These are phyloP conservation scores for Ptychadena robeensis DNA, from an alignment of 2,797 vertebrate genomes.

Conservation along the genomic window DNA sequence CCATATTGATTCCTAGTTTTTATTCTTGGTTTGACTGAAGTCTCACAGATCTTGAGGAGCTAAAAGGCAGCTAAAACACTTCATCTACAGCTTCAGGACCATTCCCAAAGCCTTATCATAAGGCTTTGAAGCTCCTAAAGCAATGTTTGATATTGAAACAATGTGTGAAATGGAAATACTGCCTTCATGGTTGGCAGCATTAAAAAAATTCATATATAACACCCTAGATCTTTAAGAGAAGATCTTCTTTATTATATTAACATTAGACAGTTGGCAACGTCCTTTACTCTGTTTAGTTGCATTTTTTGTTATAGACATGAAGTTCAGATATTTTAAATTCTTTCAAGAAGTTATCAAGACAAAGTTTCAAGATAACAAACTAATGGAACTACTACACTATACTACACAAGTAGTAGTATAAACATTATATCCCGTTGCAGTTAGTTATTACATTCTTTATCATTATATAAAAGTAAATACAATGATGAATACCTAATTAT, in stretches of 20 bases:
- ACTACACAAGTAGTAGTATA: no score
- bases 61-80: not conserved
- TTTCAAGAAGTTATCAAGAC: no score
- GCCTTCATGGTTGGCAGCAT: not conserved
- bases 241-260: not conserved
- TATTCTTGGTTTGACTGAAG: conserved; percentile 12
- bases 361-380: no score
- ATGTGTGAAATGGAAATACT: not conserved
- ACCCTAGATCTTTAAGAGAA: not conserved
- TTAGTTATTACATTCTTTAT: no score
- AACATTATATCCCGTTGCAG: no score
- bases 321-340: no score
- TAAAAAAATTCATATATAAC: not conserved
- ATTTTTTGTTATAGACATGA: no score
- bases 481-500: no score
- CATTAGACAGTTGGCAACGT: not conserved
- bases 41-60: not conserved
- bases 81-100: conserved; percentile 9
- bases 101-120: conserved; percentile 10
- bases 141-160: conserved; percentile 7
- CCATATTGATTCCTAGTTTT: conserved; percentile 21
- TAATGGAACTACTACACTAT: no score
- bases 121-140: conserved; percentile 13
- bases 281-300: not conserved
- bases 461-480: no score